Evolutionary conservation across 2,888 invertebrate species (phyloP), one percentile per base, ranked within the genome.

Genomic region (Tanaodytes sp.): DNA sequence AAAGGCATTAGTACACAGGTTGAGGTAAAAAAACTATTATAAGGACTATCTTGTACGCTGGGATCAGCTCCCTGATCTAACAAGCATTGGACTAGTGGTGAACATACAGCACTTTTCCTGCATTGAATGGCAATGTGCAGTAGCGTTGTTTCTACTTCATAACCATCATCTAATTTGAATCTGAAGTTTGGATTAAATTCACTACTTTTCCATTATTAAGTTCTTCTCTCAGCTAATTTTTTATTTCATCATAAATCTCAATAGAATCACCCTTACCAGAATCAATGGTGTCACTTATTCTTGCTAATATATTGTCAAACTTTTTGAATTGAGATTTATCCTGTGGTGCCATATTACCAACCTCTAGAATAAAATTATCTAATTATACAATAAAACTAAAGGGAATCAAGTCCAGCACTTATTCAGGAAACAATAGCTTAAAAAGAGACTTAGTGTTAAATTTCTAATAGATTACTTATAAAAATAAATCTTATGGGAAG

Each of bases 401-500:
- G 37, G 37, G 37, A 37, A 37, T 37, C 37, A 37, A 37, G 37
- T 37, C 37, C 37, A 37, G 37, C 37, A 37, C 37, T 37, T 42
- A 42, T 20, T 20, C 42, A 42, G 42, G 42, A 42, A 42, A 42
- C 19, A 42, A 42, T 42, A 42, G 42, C 42, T 20, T 42, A 42
- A 46, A 46, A 46, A 46, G 46, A 46, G 46, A 31, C 46, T 46
- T 46, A 16, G 27, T 46, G 31, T 46, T 46, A 46, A 46, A 42
- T 42, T 42, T 42, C 42, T 42, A 42, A 42, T 46, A 27, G 27
- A 46, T 46, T 46, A 46, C 46, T 30, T 46, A 46, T 46, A 46
- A 46, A 46, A 46, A 42, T 42, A 42, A 42, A 42, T 31, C 46
- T 46, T 46, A 46, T 46, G 46, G 46, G 30, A 46, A 46, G 46